phyloP scores from a whole-genome alignment of 2,888 invertebrate genomes.

The Lithophane leautieri region DNA sequence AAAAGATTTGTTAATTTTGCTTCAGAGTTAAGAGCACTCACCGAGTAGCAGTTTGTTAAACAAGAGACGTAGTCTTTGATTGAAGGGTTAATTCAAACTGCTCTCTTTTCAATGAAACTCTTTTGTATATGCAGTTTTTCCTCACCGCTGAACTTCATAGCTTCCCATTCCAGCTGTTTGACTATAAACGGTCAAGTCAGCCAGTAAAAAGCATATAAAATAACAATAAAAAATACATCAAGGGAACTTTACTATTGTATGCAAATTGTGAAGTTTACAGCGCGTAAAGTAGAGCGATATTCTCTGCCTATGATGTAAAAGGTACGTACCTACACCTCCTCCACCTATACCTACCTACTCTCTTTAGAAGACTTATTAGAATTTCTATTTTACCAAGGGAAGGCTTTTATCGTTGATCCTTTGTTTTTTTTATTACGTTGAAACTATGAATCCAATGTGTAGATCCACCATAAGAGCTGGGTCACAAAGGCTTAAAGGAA shows the following conservation, averaged over 20 bases:
- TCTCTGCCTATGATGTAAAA: constrained; percentile 32
- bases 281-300: constrained; percentile 55
- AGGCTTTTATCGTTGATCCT: constrained; percentile 36
- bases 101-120: constrained; percentile 55
- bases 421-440: constrained; percentile 46
- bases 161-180: constrained; percentile 78
- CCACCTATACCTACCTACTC: not conserved
- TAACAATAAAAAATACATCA: constrained; percentile 75
- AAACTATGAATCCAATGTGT: constrained; percentile 32
- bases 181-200: constrained; percentile 72
- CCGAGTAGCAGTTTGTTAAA: constrained; percentile 52
- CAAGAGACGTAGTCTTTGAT: constrained; percentile 57
- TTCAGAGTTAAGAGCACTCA: constrained; percentile 60
- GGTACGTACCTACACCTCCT: too few species aligned
- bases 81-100: constrained; percentile 69
- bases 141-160: constrained; percentile 77
- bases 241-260: constrained; percentile 73
- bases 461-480: not conserved
- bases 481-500: constrained; percentile 11
- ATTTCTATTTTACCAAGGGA: constrained; percentile 47
- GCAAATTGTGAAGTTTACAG: constrained; percentile 78
- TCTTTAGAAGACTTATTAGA: constrained; percentile 29
- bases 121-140: constrained; percentile 73
- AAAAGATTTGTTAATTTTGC: constrained; percentile 63
- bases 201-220: constrained; percentile 80